Percentiles rank a stretch among this genome's conserved stretches.
Conservation (phyloP, 1,140 invertebrate genomes). For the Chrysoperla carnea region DNA sequence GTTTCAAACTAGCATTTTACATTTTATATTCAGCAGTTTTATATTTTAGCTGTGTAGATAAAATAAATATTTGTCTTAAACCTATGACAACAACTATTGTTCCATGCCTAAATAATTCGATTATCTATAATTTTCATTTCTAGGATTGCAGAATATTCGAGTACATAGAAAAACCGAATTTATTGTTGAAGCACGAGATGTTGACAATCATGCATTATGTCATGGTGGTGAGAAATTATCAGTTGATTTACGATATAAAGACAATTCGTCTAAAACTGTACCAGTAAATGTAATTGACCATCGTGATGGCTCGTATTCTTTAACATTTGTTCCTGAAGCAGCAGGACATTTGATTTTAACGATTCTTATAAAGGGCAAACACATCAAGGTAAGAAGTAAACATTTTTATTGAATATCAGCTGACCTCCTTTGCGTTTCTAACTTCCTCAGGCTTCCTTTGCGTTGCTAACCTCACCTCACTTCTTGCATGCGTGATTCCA, state of each 20-base stretch:
- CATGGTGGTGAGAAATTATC: conserved; percentile 29
- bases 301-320: conserved; percentile 37
- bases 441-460: no score
- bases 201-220: conserved; percentile 27
- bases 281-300: conserved; percentile 33
- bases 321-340: conserved; percentile 34
- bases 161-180: conserved; percentile 27
- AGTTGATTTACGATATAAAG: conserved; percentile 23
- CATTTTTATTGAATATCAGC: no score
- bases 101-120: no score
- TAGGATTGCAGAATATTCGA: conserved; percentile 21
- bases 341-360: conserved; percentile 36
- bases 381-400: conserved; percentile 39
- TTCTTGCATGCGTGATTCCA: no score
- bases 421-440: no score
- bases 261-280: conserved; percentile 27
- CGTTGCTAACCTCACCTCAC: no score
- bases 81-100: no score
- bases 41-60: no score
- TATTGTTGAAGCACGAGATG: conserved; percentile 29
- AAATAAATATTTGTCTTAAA: no score
- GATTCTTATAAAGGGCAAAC: conserved; percentile 37
- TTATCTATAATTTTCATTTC: conserved; percentile 1
- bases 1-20: no score
- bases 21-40: no score